Evolutionary conservation across 23 tunicate species (phyloP), one percentile per base, ranked within the genome.

Genomic region (Ascidia mentula): DNA sequence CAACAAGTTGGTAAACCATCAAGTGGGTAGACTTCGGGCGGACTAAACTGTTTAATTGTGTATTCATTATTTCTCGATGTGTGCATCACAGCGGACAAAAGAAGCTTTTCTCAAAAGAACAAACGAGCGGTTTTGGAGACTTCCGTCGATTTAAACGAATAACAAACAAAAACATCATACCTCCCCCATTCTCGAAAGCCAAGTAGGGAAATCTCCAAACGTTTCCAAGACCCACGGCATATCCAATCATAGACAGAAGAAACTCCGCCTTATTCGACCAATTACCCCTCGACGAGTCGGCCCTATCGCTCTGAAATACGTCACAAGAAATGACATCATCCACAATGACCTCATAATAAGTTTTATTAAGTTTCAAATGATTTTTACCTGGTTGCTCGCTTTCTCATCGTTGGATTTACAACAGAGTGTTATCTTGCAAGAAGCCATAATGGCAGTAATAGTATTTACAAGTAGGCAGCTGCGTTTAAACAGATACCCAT

Each of bases 171-270:
- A 15, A 42, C 15, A 53, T 34, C 74, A 8, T 40, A 88, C 90
- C 97, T 71, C 97, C 97, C 0, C 97, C 97, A 40, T 91, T 86
- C 46, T 86, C 77, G 77, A 72, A 91, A 32, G 89, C 98, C 45
- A 92, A 38, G 40, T 92, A 92, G 20, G 98, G 98, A 80, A 92
- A 92, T 31, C 98, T 69, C 86, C 92, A 87, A 31, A 86, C 91
- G 73, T 92, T 92, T 46, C 98, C 98, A 30, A 92, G 69, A n/a
- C 98, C 98, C 34, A 92, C 98, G 33, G 98, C 98, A 79, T 92
- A 92, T n/a, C 98, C 98, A 80, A 92, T 92, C 81, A 95, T 85
- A 0, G 98, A 80, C 24, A 92, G 81, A 60, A 92, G 65, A 61
- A 84, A 92, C 45, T 92, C 98, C 34, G 86, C 86, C 42, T 92